phyloP scores from a whole-genome alignment of 2,113 vertebrate species.

The Hymenochirus boettgeri region DNA sequence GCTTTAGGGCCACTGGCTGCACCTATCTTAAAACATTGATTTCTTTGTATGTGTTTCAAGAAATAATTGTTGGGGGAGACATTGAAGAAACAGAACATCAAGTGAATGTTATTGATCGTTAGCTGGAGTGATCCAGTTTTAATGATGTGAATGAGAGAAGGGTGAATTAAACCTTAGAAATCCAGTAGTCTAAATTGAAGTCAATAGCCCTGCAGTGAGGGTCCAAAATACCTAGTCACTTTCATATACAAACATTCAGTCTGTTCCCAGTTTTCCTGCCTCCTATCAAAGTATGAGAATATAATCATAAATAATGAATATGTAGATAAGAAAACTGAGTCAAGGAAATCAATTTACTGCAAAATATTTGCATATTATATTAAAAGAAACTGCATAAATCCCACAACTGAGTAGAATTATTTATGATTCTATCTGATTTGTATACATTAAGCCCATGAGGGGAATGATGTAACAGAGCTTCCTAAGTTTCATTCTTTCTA shows the following conservation, averaged over 20 bases:
- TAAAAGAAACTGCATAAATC: slow-evolving; percentile 72
- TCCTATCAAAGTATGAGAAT: slow-evolving; percentile 53
- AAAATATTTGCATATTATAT: slow-evolving; percentile 83
- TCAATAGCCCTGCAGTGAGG: neutral
- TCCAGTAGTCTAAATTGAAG: neutral
- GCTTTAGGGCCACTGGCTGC: too few species aligned
- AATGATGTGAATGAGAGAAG: neutral
- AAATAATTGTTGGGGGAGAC: too few species aligned
- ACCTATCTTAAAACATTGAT: too few species aligned
- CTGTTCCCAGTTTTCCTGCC: slow-evolving; percentile 36
- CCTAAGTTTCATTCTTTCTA: slow-evolving; percentile 46
- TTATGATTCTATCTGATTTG: slow-evolving; percentile 72
- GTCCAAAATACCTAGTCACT: neutral
- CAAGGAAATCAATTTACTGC: slow-evolving; percentile 76
- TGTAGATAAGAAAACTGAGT: slow-evolving; percentile 73
- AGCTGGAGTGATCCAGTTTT: too few species aligned
- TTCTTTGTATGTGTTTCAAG: too few species aligned
- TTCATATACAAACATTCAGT: neutral
- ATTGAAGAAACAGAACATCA: too few species aligned
- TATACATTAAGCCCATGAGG: slow-evolving; percentile 60
- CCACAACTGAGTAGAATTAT: slow-evolving; percentile 59
- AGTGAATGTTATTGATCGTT: too few species aligned
- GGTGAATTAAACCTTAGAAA: too few species aligned
- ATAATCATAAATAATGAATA: slow-evolving; percentile 75
- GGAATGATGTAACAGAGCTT: slow-evolving; percentile 52